These are phyloP conservation scores for Temnothorax curvispinosus DNA, from an alignment of 1,140 invertebrate genomes.

Conservation along the genomic window DNA sequence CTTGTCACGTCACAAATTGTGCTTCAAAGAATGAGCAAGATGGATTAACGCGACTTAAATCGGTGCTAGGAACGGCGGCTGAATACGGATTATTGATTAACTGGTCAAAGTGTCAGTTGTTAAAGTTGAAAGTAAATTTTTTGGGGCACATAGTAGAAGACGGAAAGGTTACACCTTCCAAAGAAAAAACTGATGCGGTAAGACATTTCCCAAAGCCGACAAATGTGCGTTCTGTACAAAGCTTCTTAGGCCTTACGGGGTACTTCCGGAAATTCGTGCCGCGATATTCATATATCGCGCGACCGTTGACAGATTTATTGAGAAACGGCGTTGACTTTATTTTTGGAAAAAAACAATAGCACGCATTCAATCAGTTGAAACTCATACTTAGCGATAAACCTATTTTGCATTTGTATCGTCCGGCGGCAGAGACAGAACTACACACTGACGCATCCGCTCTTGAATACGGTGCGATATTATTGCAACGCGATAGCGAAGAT, in stretches of 20 bases:
- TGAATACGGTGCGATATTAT: not conserved
- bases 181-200: not conserved
- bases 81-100: not conserved
- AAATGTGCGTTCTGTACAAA: not conserved
- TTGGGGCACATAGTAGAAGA: not conserved
- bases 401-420: not conserved
- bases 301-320: not conserved
- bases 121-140: not conserved
- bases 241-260: not conserved
- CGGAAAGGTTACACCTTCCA: not conserved
- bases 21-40: not conserved
- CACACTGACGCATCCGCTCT: not conserved
- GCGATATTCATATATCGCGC: not conserved
- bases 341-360: not conserved
- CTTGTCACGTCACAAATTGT: too few relatives aligned
- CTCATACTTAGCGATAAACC: not conserved
- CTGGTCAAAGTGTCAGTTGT: not conserved
- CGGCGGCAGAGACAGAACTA: slow-evolving; percentile 1
- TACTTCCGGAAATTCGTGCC: slow-evolving; percentile 3
- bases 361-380: not conserved
- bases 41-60: not conserved
- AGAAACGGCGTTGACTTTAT: not conserved
- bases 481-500: slow-evolving; percentile 5
- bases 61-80: not conserved
- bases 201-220: not conserved